phyloP scores from a whole-genome alignment of 2,113 vertebrate species.

The Elephantulus edwardii region DNA sequence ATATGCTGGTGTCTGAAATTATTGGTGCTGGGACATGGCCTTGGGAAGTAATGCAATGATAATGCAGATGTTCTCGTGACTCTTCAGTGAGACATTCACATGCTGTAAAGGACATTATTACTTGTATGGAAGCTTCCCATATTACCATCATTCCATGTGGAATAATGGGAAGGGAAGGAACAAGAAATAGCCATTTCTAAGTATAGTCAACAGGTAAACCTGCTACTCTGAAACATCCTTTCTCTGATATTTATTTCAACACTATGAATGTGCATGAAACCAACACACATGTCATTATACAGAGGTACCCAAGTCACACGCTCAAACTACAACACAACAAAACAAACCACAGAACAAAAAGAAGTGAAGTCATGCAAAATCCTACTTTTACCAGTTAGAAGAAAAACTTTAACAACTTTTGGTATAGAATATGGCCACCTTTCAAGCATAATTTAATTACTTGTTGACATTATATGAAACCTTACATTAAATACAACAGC shows the following conservation, averaged over 20 bases:
- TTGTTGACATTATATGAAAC: conserved; percentile 43
- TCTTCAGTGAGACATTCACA: not conserved
- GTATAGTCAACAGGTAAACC: not conserved
- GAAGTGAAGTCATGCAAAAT: conserved; percentile 54
- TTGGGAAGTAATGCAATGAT: not conserved
- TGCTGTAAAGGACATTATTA: not conserved
- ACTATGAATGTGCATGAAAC: not conserved
- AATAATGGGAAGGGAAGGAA: no score
- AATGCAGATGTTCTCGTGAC: not conserved
- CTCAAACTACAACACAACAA: not conserved
- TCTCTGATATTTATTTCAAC: not conserved
- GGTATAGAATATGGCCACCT: conserved; percentile 33
- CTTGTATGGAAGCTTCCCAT: not conserved
- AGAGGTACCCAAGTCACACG: not conserved
- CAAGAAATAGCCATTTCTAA: not conserved
- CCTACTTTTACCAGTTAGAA: conserved; percentile 56
- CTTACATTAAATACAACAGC: conserved; percentile 69
- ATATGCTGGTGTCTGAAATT: not conserved
- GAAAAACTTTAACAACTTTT: conserved; percentile 31
- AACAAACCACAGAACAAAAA: conserved; percentile 41
- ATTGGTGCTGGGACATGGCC: not conserved
- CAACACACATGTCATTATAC: not conserved
- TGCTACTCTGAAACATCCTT: not conserved
- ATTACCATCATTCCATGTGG: not conserved
- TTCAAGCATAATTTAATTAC: conserved; percentile 70